Base-by-base conservation (phyloP, 2,888 invertebrate genomes). In the Gastracanthus pulcherrimus region DNA sequence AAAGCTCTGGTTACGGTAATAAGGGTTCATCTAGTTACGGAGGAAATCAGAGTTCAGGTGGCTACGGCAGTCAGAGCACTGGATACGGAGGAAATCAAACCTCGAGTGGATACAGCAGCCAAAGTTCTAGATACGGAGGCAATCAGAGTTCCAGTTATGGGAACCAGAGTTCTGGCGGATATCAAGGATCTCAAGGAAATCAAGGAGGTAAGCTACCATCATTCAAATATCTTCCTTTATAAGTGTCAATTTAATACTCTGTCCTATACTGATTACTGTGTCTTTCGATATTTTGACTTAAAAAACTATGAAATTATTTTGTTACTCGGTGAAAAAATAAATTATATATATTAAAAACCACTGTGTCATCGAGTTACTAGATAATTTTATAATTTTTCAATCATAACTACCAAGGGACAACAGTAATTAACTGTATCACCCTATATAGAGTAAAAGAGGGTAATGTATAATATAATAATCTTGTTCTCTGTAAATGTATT, bases 51-150 rank as follows among this genome's bases (percentile, higher is more conserved):
- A 51, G 62, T 9, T 51, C 80, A 36, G 23, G 29, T 62, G 34
- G 41, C 16, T 76, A 45, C 31, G 72, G 80, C 29, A 83, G 84
- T 26, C 78, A 84, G 36, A 82, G 81, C 36, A 82, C 84, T 26
- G 71, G 80, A 6, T 80, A 80, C 51, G 77, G 80, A n/a, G 75
- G 78, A 2, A 71, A 81, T n/a, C 81, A 82, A 9, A 71, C 62
- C 3, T 55, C 62, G 38, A 16, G 48, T 62, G 23, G 48, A 45
- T 62, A 69, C 34, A 55, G 38, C 36, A 31, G 48, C 0, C 66
- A 67, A 67, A 31, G 36, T 1, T 34, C 23, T 58, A 41, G 45
- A 1, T 75, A 69, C 38, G 23, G 29, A 31, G 60, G 26, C 11
- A 67, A 58, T 23, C 74, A 80, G 13, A 51, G 60, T n/a, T 38